Evolutionary conservation across 2,888 invertebrate species (phyloP), one percentile per base, ranked within the genome.

Genomic region (Oligia fasciuncula): DNA sequence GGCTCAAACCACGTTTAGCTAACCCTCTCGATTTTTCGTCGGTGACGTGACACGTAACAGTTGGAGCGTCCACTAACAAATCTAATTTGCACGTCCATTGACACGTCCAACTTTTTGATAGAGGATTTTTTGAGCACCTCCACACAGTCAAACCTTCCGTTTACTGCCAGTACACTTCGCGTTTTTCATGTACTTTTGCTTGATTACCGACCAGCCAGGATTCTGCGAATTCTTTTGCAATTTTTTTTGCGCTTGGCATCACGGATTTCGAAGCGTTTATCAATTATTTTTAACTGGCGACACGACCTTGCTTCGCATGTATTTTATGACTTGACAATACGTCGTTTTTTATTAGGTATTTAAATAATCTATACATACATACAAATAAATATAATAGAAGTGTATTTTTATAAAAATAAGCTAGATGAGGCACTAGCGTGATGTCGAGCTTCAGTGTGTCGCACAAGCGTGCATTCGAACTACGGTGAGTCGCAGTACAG

Each of bases 21-120:
- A 88, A 89, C 83, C 87, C 89, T 86, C 84, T 83, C 81, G 77
- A 87, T 86, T 89, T 89, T 91, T 86, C 80, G 78, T 73, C 76
- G 73, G 79, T 84, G 85, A 85, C 86, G 84, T 81, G 87, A 87
- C 88, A 86, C 83, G 84, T 84, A 84, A 88, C 87, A 84, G 87
- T 88, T 76, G 86, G 76, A 86, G 84, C 84, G 77, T 89, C 85
- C 91, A 88, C 95, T 96, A 96, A 96, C 96, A 95, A 96, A 96
- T 95, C 96, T 95, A 96, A 96, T 96, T 95, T 95, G 92, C 83
- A 85, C 91, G 89, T 92, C 93, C 91, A 93, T 93, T 93, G 93
- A 91, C 93, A 93, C 94, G 94, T 93, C 85, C 92, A 89, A 92
- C 92, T 93, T 93, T 95, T 95, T 95, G 95, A 95, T 92, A 91